Base-by-base conservation (phyloP, 1,140 invertebrate genomes). In the Pogonognathellus flavescens region DNA sequence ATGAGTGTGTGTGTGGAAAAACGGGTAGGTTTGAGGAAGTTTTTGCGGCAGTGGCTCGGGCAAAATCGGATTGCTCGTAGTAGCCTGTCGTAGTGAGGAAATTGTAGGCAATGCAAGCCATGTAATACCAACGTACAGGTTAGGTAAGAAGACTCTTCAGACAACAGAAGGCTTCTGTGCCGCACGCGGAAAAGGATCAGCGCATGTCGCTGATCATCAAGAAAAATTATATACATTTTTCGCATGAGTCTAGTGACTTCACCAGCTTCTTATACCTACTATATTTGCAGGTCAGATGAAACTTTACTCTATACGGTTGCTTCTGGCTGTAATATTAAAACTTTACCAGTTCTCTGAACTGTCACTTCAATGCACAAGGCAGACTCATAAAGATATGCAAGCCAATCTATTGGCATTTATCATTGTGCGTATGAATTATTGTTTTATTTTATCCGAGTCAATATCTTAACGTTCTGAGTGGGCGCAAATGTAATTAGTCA, bases 1-100 rank as follows among this genome's bases (percentile, higher is more conserved):
- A 80, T 88, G 87, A 85, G 80, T 86, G 81, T 88, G 76, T 86
- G 85, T 70, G 62, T 59, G 62, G 84, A 83, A 88, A 87, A 86
- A 84, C 84, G 59, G 82, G 66, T 80, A 84, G 82, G 87, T 59
- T 85, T 52, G 31, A 83, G 55, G 31, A 87, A 87, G 84, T 86
- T 87, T 88, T 88, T 86, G 80, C 84, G 76, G 82, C 59, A 86
- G 50, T 85, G 86, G 84, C 41, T 82, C 59, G 82, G 70, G 82
- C 50, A 41, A 86, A 83, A 86, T 86, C 85, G 85, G 85, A 84
- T 86, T 84, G 70, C 76, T 49, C 57, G 31, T 86, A 49, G 80
- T 25, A 82, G 60, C 16, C 57, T 62, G 60, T 18, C 55, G 82
- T 62, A 83, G 82, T 83, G 55, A 62, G 82, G 82, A 50, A 83